Evolutionary conservation across 2,113 vertebrate genomes (phyloP).

Genomic region (Parus major): DNA sequence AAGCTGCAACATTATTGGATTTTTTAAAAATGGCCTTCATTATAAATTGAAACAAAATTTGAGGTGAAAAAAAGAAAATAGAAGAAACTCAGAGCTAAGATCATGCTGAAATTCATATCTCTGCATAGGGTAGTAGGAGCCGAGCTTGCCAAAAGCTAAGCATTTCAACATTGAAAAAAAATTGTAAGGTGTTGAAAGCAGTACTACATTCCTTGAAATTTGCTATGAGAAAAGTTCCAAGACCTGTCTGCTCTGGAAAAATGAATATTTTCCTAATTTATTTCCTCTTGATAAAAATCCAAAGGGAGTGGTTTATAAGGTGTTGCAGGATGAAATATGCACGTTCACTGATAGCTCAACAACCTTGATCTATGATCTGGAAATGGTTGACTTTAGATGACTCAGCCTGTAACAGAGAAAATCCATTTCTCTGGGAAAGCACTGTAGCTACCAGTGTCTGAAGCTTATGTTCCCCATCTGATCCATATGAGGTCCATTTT

Average conservation of each 20-base stretch:
- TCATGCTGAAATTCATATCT: not conserved
- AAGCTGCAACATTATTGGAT: not conserved
- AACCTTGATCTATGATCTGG: not conserved
- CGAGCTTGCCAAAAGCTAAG: not conserved
- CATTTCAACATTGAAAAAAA: not conserved
- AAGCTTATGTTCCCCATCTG: not conserved
- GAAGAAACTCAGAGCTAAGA: not conserved
- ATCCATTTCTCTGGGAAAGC: not conserved
- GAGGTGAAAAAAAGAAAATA: not conserved
- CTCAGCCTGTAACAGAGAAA: not conserved
- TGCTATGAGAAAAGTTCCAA: not conserved
- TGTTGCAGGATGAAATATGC: not conserved
- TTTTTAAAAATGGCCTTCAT: not conserved
- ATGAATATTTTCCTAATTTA: not conserved
- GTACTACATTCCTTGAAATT: not conserved
- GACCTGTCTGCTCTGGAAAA: not conserved
- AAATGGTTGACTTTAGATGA: not conserved
- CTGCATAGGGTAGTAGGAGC: not conserved
- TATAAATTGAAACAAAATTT: not conserved
- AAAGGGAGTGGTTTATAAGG: not conserved
- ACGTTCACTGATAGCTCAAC: not conserved
- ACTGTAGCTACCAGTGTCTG: not conserved
- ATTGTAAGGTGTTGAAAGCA: not conserved
- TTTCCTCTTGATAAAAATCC: constrained; percentile 1
- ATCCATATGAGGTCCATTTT: not conserved